Evolutionary conservation across 2,797 vertebrate species (phyloP).

Genomic region (Sebastes flavidus): DNA sequence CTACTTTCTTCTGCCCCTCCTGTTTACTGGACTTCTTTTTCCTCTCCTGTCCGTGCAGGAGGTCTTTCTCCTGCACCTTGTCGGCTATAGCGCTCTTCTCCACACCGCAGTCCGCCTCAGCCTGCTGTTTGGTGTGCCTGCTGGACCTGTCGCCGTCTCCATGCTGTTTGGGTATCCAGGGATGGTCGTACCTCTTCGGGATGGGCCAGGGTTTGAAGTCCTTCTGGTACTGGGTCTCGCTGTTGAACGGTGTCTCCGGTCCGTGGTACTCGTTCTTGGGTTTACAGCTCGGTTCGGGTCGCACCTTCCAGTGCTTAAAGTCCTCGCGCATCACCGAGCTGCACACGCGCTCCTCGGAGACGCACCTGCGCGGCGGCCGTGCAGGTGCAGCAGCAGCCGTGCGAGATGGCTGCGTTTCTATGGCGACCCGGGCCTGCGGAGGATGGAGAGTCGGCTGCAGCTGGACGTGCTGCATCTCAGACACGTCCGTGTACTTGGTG

Average conservation of each 20-base stretch:
- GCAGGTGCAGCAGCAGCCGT: neutral
- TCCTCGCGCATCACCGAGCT: conserved; percentile 96
- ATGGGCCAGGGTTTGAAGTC: conserved; percentile 97
- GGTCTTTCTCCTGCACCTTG: conserved; percentile 83
- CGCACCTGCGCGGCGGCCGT: conserved; percentile 65
- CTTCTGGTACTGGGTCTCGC: conserved; percentile 96
- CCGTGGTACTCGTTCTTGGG: conserved; percentile 93
- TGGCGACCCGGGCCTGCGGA: conserved; percentile 81
- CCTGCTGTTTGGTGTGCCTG: conserved; percentile 53
- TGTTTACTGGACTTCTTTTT: conserved; percentile 71
- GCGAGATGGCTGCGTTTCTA: conserved; percentile 87
- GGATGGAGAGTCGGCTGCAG: conserved; percentile 76
- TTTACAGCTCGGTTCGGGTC: conserved; percentile 93
- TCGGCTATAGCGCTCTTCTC: conserved; percentile 83
- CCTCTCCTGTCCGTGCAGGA: conserved; percentile 74
- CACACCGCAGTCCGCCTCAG: conserved; percentile 75
- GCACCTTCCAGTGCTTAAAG: conserved; percentile 92
- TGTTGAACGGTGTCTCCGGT: conserved; percentile 91
- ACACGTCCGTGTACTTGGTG: conserved; percentile 93
- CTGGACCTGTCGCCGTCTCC: conserved; percentile 67
- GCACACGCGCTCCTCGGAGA: conserved; percentile 74
- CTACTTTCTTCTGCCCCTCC: conserved; percentile 71
- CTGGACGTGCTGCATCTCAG: conserved; percentile 86
- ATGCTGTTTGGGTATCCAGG: conserved; percentile 92
- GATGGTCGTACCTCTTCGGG: conserved; percentile 90